Conservation (phyloP, 2,797 vertebrate genomes). For the Labeo calbasu region DNA sequence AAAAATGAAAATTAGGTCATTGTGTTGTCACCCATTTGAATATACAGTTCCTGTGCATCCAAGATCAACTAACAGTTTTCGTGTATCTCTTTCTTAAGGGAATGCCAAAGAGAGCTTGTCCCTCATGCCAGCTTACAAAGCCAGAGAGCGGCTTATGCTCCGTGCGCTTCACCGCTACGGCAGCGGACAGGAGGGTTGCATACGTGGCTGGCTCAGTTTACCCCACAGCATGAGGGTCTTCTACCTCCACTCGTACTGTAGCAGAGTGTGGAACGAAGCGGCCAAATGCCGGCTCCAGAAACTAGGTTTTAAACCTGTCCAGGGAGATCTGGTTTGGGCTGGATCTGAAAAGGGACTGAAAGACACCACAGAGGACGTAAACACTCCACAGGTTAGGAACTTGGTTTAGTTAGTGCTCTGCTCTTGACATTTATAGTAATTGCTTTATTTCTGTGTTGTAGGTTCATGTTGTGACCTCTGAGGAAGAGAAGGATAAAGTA, state of each 20-base stretch:
- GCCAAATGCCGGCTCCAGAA: constrained; percentile 81
- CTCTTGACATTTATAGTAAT: background rate
- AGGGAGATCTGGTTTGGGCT: constrained; percentile 88
- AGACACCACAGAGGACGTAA: constrained; percentile 66
- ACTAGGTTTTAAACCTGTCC: constrained; percentile 80
- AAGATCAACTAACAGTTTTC: background rate
- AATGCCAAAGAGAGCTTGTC: constrained; percentile 88
- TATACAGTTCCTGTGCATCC: background rate
- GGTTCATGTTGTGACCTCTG: constrained; percentile 77
- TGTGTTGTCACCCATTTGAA: background rate
- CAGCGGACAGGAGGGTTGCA: constrained; percentile 82
- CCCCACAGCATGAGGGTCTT: constrained; percentile 93
- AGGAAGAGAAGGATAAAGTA: constrained; percentile 69
- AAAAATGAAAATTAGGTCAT: background rate
- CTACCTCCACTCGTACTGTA: constrained; percentile 94
- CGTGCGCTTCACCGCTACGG: constrained; percentile 91
- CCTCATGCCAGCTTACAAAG: constrained; percentile 88
- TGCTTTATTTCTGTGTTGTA: constrained; percentile 49
- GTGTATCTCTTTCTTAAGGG: constrained; percentile 65
- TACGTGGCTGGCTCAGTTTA: constrained; percentile 89
- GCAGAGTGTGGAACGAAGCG: constrained; percentile 94
- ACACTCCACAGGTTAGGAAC: constrained; percentile 49
- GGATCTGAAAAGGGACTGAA: constrained; percentile 46
- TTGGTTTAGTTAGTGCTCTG: background rate
- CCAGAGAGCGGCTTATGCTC: constrained; percentile 88